These are phyloP conservation scores for Sebastes itinus DNA, from an alignment of 2,797 vertebrate genomes.

Conservation along the genomic window DNA sequence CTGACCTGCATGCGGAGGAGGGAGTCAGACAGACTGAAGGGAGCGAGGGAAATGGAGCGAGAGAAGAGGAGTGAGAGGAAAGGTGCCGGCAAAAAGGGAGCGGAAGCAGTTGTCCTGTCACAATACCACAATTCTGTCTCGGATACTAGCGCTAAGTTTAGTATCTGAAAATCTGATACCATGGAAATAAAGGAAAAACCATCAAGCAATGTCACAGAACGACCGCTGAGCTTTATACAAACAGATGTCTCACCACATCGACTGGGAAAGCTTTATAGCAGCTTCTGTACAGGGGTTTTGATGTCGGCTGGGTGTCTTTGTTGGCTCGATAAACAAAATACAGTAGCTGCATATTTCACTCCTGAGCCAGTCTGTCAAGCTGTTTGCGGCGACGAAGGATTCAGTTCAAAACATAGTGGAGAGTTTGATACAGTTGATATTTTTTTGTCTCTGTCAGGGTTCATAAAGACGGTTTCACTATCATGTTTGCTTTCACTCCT, in stretches of 20 bases:
- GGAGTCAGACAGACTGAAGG: slow-evolving; percentile 39
- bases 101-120: slow-evolving; percentile 5
- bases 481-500: slow-evolving; percentile 38
- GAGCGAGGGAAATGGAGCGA: slow-evolving; percentile 45
- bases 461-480: slow-evolving; percentile 26
- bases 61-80: slow-evolving; percentile 17
- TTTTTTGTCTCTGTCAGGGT: slow-evolving; percentile 31
- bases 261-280: slow-evolving; percentile 45
- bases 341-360: slow-evolving; percentile 55
- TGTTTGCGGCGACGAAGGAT: slow-evolving; percentile 2
- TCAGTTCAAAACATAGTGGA: slow-evolving; percentile 37
- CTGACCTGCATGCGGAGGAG: slow-evolving; percentile 60
- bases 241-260: slow-evolving; percentile 45
- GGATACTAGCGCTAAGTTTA: slow-evolving; percentile 31
- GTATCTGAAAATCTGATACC: slow-evolving; percentile 30
- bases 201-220: slow-evolving; percentile 42
- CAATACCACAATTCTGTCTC: slow-evolving; percentile 1
- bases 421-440: slow-evolving; percentile 37
- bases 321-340: slow-evolving; percentile 55
- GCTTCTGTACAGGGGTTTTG: slow-evolving; percentile 22
- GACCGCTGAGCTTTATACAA: slow-evolving; percentile 43
- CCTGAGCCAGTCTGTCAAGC: slow-evolving; percentile 42
- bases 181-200: slow-evolving; percentile 25
- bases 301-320: slow-evolving; percentile 57
- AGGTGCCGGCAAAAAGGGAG: slow-evolving; percentile 25